Evolutionary conservation across 2,888 invertebrate genomes (phyloP).

Genomic region (Barypeithes pellucidus): DNA sequence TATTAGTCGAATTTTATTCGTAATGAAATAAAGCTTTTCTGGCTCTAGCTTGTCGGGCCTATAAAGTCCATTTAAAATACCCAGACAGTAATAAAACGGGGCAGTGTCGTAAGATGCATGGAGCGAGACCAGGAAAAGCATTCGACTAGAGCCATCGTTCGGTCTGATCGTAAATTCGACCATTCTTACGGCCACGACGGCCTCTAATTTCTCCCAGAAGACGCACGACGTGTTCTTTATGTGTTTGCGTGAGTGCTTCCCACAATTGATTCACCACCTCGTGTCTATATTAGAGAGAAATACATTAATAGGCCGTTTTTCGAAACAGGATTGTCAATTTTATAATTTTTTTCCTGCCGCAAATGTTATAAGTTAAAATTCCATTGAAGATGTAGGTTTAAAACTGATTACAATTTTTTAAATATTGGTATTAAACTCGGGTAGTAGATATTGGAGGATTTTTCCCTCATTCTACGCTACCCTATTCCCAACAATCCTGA

Average conservation of each 20-base stretch:
- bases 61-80: not conserved
- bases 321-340: no score
- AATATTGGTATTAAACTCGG: no score
- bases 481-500: no score
- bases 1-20: not conserved
- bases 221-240: slow-evolving; percentile 70
- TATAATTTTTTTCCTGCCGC: no score
- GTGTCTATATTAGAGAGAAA: not conserved
- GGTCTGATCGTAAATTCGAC: slow-evolving; percentile 68
- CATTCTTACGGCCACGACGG: slow-evolving; percentile 69
- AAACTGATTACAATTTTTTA: no score
- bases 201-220: slow-evolving; percentile 70
- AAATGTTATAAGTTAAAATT: no score
- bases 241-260: slow-evolving; percentile 69
- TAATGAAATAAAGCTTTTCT: not conserved
- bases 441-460: no score
- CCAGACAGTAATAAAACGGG: slow-evolving; percentile 22
- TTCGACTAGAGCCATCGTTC: slow-evolving; percentile 64
- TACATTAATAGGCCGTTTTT: no score
- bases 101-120: slow-evolving; percentile 6
- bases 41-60: not conserved
- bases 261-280: slow-evolving; percentile 66
- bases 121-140: not conserved
- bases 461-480: no score
- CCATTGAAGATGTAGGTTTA: no score